phyloP scores from a whole-genome alignment of 2,888 invertebrate genomes.

The Pristionchus fissidentatus region DNA sequence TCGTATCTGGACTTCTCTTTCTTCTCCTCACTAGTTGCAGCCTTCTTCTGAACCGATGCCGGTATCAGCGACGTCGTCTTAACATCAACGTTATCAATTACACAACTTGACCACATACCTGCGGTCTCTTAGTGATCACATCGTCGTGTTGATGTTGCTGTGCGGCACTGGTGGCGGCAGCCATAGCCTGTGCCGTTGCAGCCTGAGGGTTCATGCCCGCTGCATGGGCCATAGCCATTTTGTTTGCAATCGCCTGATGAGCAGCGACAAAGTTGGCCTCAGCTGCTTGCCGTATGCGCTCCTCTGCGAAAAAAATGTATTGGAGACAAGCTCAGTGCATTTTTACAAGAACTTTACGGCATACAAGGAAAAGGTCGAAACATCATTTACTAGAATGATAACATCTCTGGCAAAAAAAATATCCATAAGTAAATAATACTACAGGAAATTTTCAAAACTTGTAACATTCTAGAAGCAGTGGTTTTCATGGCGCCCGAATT shows the following conservation, averaged over 20 bases:
- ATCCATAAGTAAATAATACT: too few species aligned
- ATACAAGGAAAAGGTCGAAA: background rate
- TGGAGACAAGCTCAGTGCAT: background rate
- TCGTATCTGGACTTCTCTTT: conserved; percentile 51
- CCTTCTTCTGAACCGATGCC: conserved; percentile 62
- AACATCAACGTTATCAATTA: background rate
- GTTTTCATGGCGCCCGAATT: too few species aligned
- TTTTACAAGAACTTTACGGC: background rate
- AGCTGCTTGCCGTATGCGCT: conserved; percentile 49
- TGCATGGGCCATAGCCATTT: conserved; percentile 10
- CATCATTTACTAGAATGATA: too few species aligned
- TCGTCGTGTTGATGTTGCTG: too few species aligned
- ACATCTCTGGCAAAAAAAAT: too few species aligned
- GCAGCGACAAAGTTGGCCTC: conserved; percentile 11
- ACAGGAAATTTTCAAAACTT: too few species aligned
- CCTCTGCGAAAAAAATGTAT: conserved; percentile 49
- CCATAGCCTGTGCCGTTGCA: conserved; percentile 26
- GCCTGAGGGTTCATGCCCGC: background rate
- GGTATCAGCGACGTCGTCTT: conserved; percentile 59
- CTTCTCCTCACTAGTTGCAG: conserved; percentile 50
- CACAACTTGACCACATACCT: conserved; percentile 38
- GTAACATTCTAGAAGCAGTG: too few species aligned
- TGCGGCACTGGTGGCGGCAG: conserved; percentile 47
- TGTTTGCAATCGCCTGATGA: conserved; percentile 4
- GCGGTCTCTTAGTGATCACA: conserved; percentile 50